Evolutionary conservation across 1,140 invertebrate genomes (phyloP).

Genomic region (Tetramorium parvispinum): DNA sequence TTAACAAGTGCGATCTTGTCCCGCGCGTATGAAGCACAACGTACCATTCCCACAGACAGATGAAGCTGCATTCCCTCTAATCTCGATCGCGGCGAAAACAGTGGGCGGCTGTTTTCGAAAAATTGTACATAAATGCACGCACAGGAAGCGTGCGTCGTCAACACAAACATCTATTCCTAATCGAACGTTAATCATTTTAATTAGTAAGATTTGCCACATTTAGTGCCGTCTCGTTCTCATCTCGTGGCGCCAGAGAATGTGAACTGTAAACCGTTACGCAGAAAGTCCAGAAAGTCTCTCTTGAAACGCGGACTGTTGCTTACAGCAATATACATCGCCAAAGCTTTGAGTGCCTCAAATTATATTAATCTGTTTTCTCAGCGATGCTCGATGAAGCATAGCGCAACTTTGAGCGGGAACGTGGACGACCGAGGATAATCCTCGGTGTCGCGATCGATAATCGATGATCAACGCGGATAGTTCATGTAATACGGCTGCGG

Average conservation of each 20-base stretch:
- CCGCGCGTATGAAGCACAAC: conserved; percentile 57
- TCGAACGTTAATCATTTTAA: conserved; percentile 4
- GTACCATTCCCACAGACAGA: conserved; percentile 69
- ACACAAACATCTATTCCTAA: conserved; percentile 16
- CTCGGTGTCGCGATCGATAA: conserved; percentile 28
- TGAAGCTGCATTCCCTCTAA: conserved; percentile 68
- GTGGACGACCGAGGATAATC: background rate
- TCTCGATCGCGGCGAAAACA: conserved; percentile 29
- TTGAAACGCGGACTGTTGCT: background rate
- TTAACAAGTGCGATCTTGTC: conserved; percentile 17
- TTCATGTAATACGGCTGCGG: conserved; percentile 54
- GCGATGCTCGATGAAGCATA: background rate
- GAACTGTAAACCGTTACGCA: background rate
- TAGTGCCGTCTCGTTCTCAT: background rate
- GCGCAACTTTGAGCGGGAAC: background rate
- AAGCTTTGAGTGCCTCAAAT: background rate
- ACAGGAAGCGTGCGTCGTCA: conserved; percentile 23
- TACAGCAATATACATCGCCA: background rate
- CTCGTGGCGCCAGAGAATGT: background rate
- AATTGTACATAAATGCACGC: conserved; percentile 62
- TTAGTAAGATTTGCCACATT: conserved; percentile 4
- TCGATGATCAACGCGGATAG: conserved; percentile 59
- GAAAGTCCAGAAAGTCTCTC: background rate
- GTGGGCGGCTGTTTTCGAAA: conserved; percentile 16
- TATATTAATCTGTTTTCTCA: background rate